Evolutionary conservation across 2,888 invertebrate species (phyloP).

Genomic region (Nycteola revayana): DNA sequence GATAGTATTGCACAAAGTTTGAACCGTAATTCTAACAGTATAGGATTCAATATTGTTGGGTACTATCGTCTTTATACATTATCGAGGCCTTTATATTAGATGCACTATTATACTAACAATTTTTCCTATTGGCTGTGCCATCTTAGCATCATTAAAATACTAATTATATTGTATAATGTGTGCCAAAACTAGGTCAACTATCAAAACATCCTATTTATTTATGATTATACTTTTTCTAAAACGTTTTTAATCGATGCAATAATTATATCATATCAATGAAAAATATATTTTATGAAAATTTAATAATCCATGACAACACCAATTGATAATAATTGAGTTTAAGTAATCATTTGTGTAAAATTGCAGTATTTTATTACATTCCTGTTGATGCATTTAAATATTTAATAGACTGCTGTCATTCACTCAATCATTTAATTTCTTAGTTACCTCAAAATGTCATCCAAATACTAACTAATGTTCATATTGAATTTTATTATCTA

Average conservation of each 20-base stretch:
- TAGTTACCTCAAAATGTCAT: constrained; percentile 34
- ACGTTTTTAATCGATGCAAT: constrained; percentile 26
- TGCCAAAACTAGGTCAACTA: constrained; percentile 22
- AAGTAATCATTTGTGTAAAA: constrained; percentile 20
- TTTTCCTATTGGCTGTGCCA: background rate
- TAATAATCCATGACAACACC: constrained; percentile 34
- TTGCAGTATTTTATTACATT: constrained; percentile 34
- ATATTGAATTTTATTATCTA: constrained; percentile 34
- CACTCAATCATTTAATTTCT: constrained; percentile 18
- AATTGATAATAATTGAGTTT: constrained; percentile 12
- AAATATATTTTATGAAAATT: constrained; percentile 29
- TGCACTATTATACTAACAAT: background rate
- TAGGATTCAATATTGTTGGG: no score
- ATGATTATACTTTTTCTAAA: constrained; percentile 11
- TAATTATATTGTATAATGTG: constrained; percentile 11
- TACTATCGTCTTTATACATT: no score
- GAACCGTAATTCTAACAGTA: no score
- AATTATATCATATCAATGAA: constrained; percentile 36
- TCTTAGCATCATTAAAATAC: background rate
- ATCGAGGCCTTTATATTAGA: background rate
- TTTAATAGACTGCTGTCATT: constrained; percentile 25
- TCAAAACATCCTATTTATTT: constrained; percentile 7
- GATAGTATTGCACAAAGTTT: no score
- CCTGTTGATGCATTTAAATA: constrained; percentile 34
- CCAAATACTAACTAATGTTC: constrained; percentile 26